phyloP scores from a whole-genome alignment of 2,888 invertebrate species.

The Steinernema carpocapsae region DNA sequence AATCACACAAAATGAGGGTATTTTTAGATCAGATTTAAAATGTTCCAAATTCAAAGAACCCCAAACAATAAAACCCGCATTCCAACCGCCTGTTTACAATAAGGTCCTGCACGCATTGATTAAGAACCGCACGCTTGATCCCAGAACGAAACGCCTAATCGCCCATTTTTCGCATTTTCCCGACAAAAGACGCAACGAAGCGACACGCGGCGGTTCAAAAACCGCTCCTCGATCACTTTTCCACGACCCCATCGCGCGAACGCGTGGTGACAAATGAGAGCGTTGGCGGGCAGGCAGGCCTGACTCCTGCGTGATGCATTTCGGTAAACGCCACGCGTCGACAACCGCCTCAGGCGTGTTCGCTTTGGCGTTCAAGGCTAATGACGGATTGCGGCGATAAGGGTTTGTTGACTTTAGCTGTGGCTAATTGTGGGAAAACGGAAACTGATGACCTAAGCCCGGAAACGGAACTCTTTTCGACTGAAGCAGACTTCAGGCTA shows the following conservation, averaged over 20 bases:
- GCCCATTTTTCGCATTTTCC: neutral
- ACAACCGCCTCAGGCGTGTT: neutral
- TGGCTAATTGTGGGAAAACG: too few species aligned
- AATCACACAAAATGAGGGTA: too few species aligned
- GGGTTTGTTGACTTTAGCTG: too few species aligned
- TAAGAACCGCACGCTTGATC: too few species aligned
- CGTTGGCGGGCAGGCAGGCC: neutral
- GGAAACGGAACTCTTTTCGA: too few species aligned
- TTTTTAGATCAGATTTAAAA: too few species aligned
- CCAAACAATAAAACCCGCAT: neutral
- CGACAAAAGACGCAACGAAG: conserved; percentile 9
- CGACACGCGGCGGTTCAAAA: neutral
- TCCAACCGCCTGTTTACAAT: neutral
- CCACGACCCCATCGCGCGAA: too few species aligned
- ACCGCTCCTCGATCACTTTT: conserved; percentile 3
- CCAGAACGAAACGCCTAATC: neutral
- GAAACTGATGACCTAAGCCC: too few species aligned
- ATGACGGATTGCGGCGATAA: neutral
- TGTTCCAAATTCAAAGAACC: too few species aligned
- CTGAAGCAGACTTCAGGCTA: too few species aligned
- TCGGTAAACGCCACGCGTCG: conserved; percentile 27
- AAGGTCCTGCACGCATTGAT: too few species aligned
- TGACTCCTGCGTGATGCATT: neutral
- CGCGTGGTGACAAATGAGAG: conserved; percentile 4
- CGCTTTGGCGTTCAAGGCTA: neutral